These are phyloP conservation scores for Tangara arthus DNA, from an alignment of 2,797 vertebrate species.

Conservation along the genomic window DNA sequence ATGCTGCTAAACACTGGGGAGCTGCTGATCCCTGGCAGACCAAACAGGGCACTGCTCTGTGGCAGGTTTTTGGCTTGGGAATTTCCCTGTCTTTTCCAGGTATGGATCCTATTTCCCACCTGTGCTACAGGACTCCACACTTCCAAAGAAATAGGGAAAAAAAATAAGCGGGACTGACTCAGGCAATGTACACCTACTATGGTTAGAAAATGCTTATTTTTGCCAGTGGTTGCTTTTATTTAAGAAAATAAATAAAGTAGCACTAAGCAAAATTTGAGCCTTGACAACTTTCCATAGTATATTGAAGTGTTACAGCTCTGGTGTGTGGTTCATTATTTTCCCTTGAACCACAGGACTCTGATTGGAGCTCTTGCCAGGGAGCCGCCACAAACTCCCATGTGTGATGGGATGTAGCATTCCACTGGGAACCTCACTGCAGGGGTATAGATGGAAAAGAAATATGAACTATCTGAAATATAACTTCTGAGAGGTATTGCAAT, in stretches of 20 bases:
- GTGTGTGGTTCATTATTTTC: neutral
- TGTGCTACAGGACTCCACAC: neutral
- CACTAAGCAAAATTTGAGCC: neutral
- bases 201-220: neutral
- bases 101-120: neutral
- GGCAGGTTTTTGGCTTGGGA: neutral
- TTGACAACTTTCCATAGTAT: neutral
- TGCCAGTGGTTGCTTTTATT: neutral
- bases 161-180: neutral
- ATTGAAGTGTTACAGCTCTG: neutral
- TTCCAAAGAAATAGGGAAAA: neutral
- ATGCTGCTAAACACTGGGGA: neutral
- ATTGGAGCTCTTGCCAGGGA: neutral
- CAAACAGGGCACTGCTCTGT: neutral
- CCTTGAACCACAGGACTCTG: neutral
- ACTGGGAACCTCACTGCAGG: neutral
- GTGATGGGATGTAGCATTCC: neutral
- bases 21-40: neutral
- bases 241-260: neutral
- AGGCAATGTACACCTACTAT: rapidly evolving
- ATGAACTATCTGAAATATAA: neutral
- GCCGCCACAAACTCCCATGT: neutral
- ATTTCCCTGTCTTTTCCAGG: neutral
- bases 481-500: neutral
- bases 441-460: neutral